Base-by-base conservation (phyloP, 1,140 invertebrate genomes). In the Planococcus citri region DNA sequence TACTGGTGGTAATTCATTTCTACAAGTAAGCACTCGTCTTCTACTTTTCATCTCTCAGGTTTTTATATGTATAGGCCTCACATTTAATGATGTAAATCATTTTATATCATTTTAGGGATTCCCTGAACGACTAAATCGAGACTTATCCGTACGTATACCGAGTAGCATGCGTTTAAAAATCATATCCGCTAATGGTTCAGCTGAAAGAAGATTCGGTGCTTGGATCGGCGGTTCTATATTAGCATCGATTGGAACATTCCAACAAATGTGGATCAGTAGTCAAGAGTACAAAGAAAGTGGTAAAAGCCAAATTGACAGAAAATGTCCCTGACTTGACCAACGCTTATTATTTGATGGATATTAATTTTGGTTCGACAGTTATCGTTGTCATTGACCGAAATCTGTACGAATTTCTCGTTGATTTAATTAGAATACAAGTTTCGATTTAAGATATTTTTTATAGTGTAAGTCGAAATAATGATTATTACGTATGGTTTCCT, bases 141-240 rank as follows among this genome's bases (percentile, higher is more conserved):
- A 97, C 79, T 80, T 97, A 20, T 89, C 91, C 12, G 83, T 89
- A 60, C 88, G 95, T 76, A 84, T 95, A 72, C 94, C 95, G 27
- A 90, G 94, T 25, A 91, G 86, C 74, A 91, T 91, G 88, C 81
- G 88, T 70, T 79, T 91, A n/a, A 92, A 92, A 80, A 78, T 92
- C 38, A 87, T 91, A 25, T 84, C 84, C 73, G 83, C 85, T 1
- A 87, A 86, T 75, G 87, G 87, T 37, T 84, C 84, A 69, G 83
- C 86, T 27, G 92, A 94, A 79, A 79, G 91, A 73, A 80, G 89
- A 75, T 95, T 92, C 79, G 91, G 90, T 51, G 86, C 91, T n/a
- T 95, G 92, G 92, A 93, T 94, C 73, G 92, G 92, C 60, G 92
- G 92, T 20, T 94, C 91, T 0, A 94, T 95, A 77, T 80, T 95